Base-by-base conservation (phyloP, 2,797 vertebrate species). In the Botia kubotai region DNA sequence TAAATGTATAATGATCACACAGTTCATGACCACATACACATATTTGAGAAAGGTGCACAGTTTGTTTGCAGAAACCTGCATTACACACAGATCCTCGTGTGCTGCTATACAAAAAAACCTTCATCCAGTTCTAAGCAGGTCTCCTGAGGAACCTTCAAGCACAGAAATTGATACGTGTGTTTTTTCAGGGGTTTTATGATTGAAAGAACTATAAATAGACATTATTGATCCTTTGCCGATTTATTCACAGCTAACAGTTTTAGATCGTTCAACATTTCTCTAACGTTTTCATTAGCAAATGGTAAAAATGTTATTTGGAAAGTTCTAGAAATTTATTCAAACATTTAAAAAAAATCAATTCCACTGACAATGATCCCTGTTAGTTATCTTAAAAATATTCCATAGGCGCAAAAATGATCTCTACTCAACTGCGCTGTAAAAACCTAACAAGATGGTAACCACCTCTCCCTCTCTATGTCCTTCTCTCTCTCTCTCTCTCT, bases 401-500 rank as follows among this genome's bases (percentile, higher is more conserved):
- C 55, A 57, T 19, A 17, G 11, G 17, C 33, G 33, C 50, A 48
- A 46, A 21, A 48, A 48, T 55, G 53, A 55, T 55, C 7, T 19
- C 17, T 55, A 8, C 17, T 19, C n/a, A n/a, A n/a, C n/a, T n/a
- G n/a, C n/a, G n/a, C n/a, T n/a, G n/a, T n/a, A n/a, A n/a, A n/a
- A n/a, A n/a, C n/a, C n/a, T n/a, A n/a, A n/a, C n/a, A n/a, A n/a
- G n/a, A n/a, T n/a, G n/a, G n/a, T n/a, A n/a, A n/a, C n/a, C n/a
- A 70, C 57, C 53, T 21, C 80, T 58, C 68, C 82, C 65, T 23
- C 11, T 86, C 39, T 65, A 11, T n/a, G n/a, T n/a, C 60, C 23
- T 13, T 21, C 36, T 21, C 29, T 57, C 55, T 55, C 36, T 0
- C 55, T 29, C 57, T 33, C 58, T 79, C 21, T 69, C 60, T 87